These are phyloP conservation scores for Celastrina argiolus DNA, from an alignment of 2,888 invertebrate genomes.

Conservation along the genomic window DNA sequence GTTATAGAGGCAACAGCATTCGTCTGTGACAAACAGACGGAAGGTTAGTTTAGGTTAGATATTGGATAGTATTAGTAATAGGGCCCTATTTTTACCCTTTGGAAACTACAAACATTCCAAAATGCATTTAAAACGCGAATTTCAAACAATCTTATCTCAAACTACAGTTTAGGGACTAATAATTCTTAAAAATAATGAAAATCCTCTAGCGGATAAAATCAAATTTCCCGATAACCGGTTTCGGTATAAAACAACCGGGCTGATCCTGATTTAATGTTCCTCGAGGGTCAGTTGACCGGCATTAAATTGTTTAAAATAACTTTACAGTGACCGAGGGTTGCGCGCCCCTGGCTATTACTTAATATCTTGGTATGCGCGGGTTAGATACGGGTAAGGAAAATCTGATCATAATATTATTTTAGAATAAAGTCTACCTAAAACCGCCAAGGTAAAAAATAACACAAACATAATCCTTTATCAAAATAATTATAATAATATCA, in stretches of 20 bases:
- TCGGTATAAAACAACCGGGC: constrained; percentile 45
- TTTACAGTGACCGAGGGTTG: constrained; percentile 57
- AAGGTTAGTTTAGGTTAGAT: too few relatives aligned
- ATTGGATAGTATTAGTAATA: neutral
- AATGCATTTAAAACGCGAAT: neutral
- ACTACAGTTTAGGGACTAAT: constrained; percentile 65
- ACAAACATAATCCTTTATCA: too few relatives aligned
- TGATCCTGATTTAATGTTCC: constrained; percentile 59
- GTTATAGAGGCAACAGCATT: too few relatives aligned
- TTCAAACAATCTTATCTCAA: constrained; percentile 32
- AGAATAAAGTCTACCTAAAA: neutral
- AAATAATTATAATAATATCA: too few relatives aligned
- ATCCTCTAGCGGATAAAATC: constrained; percentile 55
- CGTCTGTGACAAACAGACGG: too few relatives aligned
- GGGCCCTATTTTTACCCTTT: neutral
- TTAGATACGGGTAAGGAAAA: constrained; percentile 24
- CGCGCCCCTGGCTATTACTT: constrained; percentile 42
- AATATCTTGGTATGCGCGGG: constrained; percentile 35
- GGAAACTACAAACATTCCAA: neutral
- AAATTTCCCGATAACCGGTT: constrained; percentile 60
- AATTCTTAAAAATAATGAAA: constrained; percentile 66
- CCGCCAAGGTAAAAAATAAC: neutral
- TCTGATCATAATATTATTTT: neutral
- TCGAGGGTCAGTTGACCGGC: constrained; percentile 55
- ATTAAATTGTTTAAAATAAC: constrained; percentile 67